A percentile compares a stretch with the other conserved stretches of the same genome.
phyloP scores from a whole-genome alignment of 1,140 invertebrate species.

The Hyles vespertilio region DNA sequence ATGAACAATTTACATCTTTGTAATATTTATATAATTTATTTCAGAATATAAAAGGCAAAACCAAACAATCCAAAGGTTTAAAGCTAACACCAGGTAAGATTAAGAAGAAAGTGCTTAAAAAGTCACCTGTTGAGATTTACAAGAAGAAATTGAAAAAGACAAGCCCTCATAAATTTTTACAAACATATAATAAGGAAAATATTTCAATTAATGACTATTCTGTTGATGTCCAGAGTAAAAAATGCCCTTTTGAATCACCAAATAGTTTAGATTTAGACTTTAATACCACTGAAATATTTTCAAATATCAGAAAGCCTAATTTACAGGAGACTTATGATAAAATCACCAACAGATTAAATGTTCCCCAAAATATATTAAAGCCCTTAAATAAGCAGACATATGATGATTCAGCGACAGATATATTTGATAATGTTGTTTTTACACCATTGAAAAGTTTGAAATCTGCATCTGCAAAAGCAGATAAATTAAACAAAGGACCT shows the following conservation, averaged over 20 bases:
- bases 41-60: conserved; percentile 50
- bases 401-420: conserved; percentile 38
- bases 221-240: conserved; percentile 30
- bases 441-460: conserved; percentile 49
- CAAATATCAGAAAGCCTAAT: conserved; percentile 36
- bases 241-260: conserved; percentile 60
- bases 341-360: conserved; percentile 22
- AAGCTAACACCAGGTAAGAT: conserved; percentile 63
- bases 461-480: conserved; percentile 29
- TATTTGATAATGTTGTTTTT: conserved; percentile 64
- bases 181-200: conserved; percentile 44
- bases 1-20: too few species aligned
- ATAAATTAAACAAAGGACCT: conserved; percentile 53
- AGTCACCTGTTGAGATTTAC: conserved; percentile 49
- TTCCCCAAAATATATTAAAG: conserved; percentile 46
- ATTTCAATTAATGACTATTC: conserved; percentile 35
- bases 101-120: conserved; percentile 53
- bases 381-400: conserved; percentile 49
- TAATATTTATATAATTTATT: conserved; percentile 22
- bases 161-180: conserved; percentile 39
- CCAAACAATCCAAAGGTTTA: conserved; percentile 34
- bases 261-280: conserved; percentile 49
- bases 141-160: conserved; percentile 52
- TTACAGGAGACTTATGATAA: conserved; percentile 56
- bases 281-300: conserved; percentile 59